Conservation (phyloP, 2,113 vertebrate species). For the Petaurus breviceps region DNA sequence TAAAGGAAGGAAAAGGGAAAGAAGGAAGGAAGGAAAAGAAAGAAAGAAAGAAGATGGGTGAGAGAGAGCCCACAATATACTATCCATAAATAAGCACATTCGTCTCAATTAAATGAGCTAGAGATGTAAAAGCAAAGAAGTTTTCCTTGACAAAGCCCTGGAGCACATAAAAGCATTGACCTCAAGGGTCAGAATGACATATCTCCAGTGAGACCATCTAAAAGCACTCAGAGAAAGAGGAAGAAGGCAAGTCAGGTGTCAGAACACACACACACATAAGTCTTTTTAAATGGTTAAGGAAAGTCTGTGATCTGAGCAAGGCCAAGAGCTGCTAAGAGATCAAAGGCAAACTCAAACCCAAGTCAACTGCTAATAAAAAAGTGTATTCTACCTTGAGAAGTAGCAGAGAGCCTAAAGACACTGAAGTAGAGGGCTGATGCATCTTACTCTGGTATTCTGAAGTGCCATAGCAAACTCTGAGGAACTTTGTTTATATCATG, state of each 20-base stretch:
- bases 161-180: too few relatives aligned
- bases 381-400: background rate
- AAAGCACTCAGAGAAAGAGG: background rate
- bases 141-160: too few relatives aligned
- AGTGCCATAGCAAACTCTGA: background rate
- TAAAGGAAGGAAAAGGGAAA: too few relatives aligned
- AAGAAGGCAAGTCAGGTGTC: background rate
- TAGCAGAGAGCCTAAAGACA: background rate
- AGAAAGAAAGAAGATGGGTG: too few relatives aligned
- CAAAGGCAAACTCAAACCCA: background rate
- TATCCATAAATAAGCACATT: too few relatives aligned
- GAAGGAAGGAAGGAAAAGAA: too few relatives aligned
- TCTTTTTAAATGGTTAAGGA: background rate
- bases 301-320: background rate
- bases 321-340: background rate
- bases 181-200: too few relatives aligned
- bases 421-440: background rate
- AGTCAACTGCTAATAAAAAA: background rate
- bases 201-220: background rate
- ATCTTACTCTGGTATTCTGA: background rate
- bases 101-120: too few relatives aligned
- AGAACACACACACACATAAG: background rate
- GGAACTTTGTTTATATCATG: background rate
- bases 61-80: too few relatives aligned
- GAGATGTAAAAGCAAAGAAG: too few relatives aligned